Evolutionary conservation across 2,797 vertebrate genomes (phyloP).

Genomic region (Gymnocypris eckloni): DNA sequence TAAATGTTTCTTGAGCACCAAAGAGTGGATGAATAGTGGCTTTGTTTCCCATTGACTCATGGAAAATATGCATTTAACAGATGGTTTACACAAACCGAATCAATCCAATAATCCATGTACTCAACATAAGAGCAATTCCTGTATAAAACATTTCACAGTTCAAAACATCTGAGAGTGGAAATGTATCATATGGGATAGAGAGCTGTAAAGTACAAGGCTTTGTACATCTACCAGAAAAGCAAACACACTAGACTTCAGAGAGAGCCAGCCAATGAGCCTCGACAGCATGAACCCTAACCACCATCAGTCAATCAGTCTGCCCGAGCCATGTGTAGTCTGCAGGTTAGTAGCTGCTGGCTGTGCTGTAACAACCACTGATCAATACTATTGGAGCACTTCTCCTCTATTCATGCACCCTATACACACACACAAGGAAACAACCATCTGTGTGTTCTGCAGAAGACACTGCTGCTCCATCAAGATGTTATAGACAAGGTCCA

Average conservation of each 20-base stretch:
- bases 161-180: background rate
- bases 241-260: conserved; percentile 7
- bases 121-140: background rate
- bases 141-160: background rate
- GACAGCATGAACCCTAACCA: conserved; percentile 48
- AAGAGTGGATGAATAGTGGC: background rate
- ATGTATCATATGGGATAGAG: background rate
- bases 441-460: conserved; percentile 55
- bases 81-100: background rate
- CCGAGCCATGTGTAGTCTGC: conserved; percentile 58
- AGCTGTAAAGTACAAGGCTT: background rate
- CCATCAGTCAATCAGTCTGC: conserved; percentile 55
- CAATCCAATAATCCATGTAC: background rate
- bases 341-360: conserved; percentile 58
- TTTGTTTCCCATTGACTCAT: background rate
- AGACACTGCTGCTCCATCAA: conserved; percentile 49
- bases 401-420: conserved; percentile 59
- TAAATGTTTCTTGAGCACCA: background rate
- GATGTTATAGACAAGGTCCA: conserved; percentile 32
- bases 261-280: conserved; percentile 23
- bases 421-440: conserved; percentile 47
- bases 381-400: conserved; percentile 62
- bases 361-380: conserved; percentile 63
- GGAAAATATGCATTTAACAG: conserved; percentile 10
- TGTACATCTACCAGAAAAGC: conserved; percentile 14